Conservation (phyloP, 2,797 vertebrate genomes). For the Crenuchus spilurus region DNA sequence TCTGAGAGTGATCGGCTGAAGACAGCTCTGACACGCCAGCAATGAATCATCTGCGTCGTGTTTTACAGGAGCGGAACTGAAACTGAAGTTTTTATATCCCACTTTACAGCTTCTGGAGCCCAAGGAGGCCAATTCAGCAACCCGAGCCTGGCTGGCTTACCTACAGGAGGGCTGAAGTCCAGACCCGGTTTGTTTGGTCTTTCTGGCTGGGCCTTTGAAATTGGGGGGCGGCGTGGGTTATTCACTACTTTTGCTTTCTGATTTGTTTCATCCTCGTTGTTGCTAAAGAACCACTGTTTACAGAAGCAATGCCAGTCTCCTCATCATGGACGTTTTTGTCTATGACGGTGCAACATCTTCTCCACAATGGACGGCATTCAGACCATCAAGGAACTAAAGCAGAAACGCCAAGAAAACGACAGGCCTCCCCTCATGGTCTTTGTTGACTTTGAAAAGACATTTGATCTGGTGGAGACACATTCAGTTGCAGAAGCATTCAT, state of each 20-base stretch:
- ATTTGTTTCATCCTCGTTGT: slow-evolving; percentile 35
- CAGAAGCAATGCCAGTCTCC: slow-evolving; percentile 42
- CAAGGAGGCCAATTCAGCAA: slow-evolving; percentile 41
- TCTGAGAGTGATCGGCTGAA: slow-evolving; percentile 5
- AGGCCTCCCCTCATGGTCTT: slow-evolving; percentile 25
- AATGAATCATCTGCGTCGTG: slow-evolving; percentile 50
- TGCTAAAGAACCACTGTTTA: slow-evolving; percentile 36
- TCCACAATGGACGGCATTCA: slow-evolving; percentile 7
- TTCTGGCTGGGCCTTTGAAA: slow-evolving; percentile 26
- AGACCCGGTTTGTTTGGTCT: slow-evolving; percentile 28
- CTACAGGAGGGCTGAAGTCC: slow-evolving; percentile 2
- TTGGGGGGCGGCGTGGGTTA: neutral
- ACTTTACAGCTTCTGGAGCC: slow-evolving; percentile 60
- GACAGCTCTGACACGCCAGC: slow-evolving; percentile 40
- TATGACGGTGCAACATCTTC: slow-evolving; percentile 25
- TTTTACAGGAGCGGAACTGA: slow-evolving; percentile 59
- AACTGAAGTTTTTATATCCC: slow-evolving; percentile 41
- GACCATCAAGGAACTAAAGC: neutral
- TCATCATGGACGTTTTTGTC: slow-evolving; percentile 25
- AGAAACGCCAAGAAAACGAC: slow-evolving; percentile 44
- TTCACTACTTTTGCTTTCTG: slow-evolving; percentile 29
- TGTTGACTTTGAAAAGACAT: slow-evolving; percentile 19
- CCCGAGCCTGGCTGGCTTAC: slow-evolving; percentile 39
- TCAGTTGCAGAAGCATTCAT: slow-evolving; percentile 9
- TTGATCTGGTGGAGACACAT: slow-evolving; percentile 17